These are phyloP conservation scores for Atta cephalotes DNA, from an alignment of 1,140 invertebrate genomes.

Conservation along the genomic window DNA sequence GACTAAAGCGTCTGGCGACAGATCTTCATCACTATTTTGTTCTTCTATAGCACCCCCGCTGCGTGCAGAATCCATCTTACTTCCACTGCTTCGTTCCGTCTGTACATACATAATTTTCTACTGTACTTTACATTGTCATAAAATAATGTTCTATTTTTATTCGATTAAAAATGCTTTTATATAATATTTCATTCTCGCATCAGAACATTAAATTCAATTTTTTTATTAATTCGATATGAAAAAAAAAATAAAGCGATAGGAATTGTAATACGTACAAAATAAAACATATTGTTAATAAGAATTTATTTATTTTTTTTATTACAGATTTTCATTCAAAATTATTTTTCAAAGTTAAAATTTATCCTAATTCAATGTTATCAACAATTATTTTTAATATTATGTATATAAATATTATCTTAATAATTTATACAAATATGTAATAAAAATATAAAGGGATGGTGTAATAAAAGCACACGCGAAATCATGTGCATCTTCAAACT, in stretches of 20 bases:
- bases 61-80: constrained; percentile 79
- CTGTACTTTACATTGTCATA: neutral
- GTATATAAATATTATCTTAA: neutral
- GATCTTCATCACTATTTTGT: constrained; percentile 80
- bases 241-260: neutral
- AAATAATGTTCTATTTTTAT: neutral
- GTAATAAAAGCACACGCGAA: neutral
- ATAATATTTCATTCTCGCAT: neutral
- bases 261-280: neutral
- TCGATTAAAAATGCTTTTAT: constrained; percentile 8
- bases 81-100: constrained; percentile 74
- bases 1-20: constrained; percentile 86
- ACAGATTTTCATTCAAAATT: constrained; percentile 36
- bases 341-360: neutral
- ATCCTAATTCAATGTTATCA: neutral
- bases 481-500: neutral
- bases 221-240: neutral
- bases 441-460: neutral
- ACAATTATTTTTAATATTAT: constrained; percentile 21
- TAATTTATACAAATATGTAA: neutral
- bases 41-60: constrained; percentile 68
- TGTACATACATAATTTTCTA: constrained; percentile 52
- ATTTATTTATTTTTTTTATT: constrained; percentile 9
- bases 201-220: neutral
- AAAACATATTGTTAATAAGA: constrained; percentile 1